phyloP scores from a whole-genome alignment of 2,888 invertebrate species.

The Eueremaeus valkanovi region DNA sequence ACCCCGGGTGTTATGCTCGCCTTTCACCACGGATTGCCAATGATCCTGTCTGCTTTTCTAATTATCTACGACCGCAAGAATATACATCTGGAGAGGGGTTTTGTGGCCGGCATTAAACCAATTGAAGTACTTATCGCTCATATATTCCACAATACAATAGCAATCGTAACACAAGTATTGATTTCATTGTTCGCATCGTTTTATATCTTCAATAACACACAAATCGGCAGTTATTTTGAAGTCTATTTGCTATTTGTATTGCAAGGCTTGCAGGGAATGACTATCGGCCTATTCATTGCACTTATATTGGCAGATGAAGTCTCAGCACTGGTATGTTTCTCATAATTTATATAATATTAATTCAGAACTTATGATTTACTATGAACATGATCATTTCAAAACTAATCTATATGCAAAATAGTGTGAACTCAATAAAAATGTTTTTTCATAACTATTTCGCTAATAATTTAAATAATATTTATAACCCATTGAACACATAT shows the following conservation, averaged over 20 bases:
- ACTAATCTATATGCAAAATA: not conserved
- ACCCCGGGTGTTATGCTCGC: slow-evolving; percentile 90
- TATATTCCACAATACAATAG: slow-evolving; percentile 80
- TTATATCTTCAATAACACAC: slow-evolving; percentile 79
- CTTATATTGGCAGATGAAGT: slow-evolving; percentile 85
- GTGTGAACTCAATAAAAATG: too few species aligned
- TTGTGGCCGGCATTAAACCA: slow-evolving; percentile 53
- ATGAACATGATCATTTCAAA: not conserved
- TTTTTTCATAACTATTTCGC: too few species aligned
- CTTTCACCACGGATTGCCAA: slow-evolving; percentile 92
- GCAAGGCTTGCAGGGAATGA: slow-evolving; percentile 91
- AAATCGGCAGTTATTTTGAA: slow-evolving; percentile 79
- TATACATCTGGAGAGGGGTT: slow-evolving; percentile 81
- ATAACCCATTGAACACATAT: too few species aligned
- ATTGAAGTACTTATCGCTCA: slow-evolving; percentile 54
- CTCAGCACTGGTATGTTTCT: slow-evolving; percentile 79
- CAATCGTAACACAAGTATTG: slow-evolving; percentile 81
- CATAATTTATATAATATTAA: too few species aligned
- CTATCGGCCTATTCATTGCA: slow-evolving; percentile 90
- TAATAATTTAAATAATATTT: too few species aligned
- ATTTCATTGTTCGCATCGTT: slow-evolving; percentile 87
- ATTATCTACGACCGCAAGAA: slow-evolving; percentile 85
- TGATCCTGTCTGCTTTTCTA: slow-evolving; percentile 84
- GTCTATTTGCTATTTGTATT: slow-evolving; percentile 78
- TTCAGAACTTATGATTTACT: not conserved